These are phyloP conservation scores for Dendropsophus ebraccatus DNA, from an alignment of 2,113 vertebrate genomes.

Conservation along the genomic window DNA sequence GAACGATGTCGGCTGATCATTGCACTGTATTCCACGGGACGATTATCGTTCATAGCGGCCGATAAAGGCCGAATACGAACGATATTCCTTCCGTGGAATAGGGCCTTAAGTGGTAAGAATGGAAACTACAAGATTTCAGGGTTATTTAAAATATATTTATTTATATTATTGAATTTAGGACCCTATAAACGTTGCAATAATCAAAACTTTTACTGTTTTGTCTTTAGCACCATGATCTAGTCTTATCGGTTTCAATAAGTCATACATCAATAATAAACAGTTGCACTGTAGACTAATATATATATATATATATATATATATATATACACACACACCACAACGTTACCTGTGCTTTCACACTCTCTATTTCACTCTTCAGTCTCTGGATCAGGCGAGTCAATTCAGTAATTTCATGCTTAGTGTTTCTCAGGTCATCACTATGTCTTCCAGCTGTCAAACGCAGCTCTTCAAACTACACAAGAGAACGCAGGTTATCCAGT, in stretches of 20 bases:
- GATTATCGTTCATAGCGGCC: no score
- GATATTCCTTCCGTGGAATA: no score
- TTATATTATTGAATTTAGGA: neutral
- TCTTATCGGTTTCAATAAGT: neutral
- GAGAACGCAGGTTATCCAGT: slow-evolving; percentile 67
- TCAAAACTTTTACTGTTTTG: neutral
- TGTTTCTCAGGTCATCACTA: slow-evolving; percentile 78
- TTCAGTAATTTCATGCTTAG: slow-evolving; percentile 84
- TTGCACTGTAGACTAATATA: neutral
- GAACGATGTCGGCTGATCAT: no score
- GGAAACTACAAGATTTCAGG: no score
- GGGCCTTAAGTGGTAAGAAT: no score
- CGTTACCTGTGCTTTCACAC: slow-evolving; percentile 82
- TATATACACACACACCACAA: no score
- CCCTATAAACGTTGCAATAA: neutral
- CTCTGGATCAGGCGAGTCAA: slow-evolving; percentile 79
- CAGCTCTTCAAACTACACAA: slow-evolving; percentile 37
- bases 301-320: no score
- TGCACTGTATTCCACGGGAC: no score
- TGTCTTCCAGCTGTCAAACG: slow-evolving; percentile 38
- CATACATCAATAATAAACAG: neutral
- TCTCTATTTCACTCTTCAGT: slow-evolving; percentile 80
- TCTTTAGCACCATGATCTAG: neutral
- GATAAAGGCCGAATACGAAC: no score
- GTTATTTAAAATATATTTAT: no score